Evolutionary conservation across 2,888 invertebrate genomes (phyloP).

Genomic region (Ophion ventricosus): DNA sequence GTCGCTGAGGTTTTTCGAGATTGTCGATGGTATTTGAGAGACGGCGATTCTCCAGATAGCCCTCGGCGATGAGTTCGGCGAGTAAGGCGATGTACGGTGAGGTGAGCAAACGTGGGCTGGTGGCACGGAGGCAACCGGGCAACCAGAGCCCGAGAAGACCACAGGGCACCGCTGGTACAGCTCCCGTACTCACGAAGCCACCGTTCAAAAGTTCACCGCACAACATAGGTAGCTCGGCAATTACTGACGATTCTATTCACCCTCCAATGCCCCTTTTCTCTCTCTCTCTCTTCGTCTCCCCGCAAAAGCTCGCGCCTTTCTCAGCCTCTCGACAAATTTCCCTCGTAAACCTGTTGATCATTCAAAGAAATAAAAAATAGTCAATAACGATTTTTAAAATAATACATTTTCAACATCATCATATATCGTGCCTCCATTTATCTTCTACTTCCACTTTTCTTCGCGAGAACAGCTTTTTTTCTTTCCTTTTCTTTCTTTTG

Average conservation of each 20-base stretch:
- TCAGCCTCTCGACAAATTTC: constrained; percentile 6
- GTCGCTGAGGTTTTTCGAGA: constrained; percentile 28
- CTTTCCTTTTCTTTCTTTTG: not conserved
- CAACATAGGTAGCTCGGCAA: constrained; percentile 80
- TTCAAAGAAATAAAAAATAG: not conserved
- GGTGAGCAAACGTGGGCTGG: constrained; percentile 77
- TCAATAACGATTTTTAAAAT: not conserved
- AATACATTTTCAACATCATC: not conserved
- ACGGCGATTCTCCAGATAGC: constrained; percentile 72
- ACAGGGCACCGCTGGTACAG: constrained; percentile 81
- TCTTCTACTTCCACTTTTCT: not conserved
- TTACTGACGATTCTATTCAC: constrained; percentile 68
- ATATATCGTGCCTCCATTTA: not conserved
- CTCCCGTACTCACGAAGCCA: constrained; percentile 82
- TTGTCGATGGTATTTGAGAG: not conserved
- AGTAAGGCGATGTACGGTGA: constrained; percentile 80
- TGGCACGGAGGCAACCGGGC: constrained; percentile 81
- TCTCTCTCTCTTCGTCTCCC: no score
- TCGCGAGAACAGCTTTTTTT: not conserved
- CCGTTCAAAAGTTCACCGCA: constrained; percentile 83
- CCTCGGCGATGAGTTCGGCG: constrained; percentile 79
- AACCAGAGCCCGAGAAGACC: constrained; percentile 81
- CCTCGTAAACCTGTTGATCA: constrained; percentile 46
- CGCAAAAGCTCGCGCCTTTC: not conserved
- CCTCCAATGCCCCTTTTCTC: not conserved